Percentiles rank a stretch among this genome's conserved stretches.
Conservation (phyloP, 35 echinoderm and acorn worm species). For the Amphiura filiformis region DNA sequence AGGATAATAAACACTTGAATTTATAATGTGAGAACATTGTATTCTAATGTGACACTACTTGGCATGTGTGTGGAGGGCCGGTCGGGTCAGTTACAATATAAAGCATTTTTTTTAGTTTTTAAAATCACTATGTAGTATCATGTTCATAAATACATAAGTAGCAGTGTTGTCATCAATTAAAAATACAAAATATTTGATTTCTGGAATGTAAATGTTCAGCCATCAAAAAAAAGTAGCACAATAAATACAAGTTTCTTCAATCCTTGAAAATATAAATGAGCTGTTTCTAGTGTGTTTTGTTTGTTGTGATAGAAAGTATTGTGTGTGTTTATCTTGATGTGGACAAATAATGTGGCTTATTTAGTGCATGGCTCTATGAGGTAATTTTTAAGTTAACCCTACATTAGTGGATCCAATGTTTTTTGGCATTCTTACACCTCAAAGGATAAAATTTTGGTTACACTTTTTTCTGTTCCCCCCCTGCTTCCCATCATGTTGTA, state of each 20-base stretch:
- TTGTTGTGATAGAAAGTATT: too few species aligned
- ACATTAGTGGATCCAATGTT: too few species aligned
- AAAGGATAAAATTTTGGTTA: too few species aligned
- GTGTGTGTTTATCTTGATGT: too few species aligned
- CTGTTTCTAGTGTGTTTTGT: too few species aligned
- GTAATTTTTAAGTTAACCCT: too few species aligned
- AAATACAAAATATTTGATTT: background rate
- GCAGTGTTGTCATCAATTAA: background rate
- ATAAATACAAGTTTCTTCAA: slow-evolving; percentile 15
- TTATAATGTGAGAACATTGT: background rate
- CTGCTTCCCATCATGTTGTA: too few species aligned
- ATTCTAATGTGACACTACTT: background rate
- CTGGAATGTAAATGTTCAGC: slow-evolving; percentile 7
- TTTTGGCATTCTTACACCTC: too few species aligned
- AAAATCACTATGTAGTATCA: background rate
- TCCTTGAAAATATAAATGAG: slow-evolving; percentile 9
- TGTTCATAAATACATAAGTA: background rate
- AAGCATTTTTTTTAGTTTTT: background rate
- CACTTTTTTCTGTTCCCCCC: too few species aligned
- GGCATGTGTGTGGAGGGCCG: background rate
- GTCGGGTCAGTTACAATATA: background rate
- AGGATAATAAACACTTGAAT: background rate
- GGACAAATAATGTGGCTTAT: too few species aligned
- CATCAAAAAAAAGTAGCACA: slow-evolving; percentile 13
- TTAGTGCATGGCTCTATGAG: too few species aligned